Evolutionary conservation across 2,113 vertebrate species (phyloP), one percentile per base, ranked within the genome.

Genomic region (Antennarius striatus): DNA sequence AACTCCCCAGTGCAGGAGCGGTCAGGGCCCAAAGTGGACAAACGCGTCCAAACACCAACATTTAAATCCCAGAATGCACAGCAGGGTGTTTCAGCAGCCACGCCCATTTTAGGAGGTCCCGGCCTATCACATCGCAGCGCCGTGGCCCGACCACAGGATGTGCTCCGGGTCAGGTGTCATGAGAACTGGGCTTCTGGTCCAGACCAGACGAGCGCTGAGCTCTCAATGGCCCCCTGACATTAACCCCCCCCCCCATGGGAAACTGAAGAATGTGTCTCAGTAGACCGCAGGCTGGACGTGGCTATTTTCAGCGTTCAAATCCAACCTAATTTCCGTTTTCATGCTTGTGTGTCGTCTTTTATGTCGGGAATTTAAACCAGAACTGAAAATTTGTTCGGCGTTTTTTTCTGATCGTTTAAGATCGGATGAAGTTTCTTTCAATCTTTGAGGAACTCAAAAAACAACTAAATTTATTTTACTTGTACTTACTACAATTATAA

Each of bases 111-210:
- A 62, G 64, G 48, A 68, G 10, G 62, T 43, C 16, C 39, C 0
- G 50, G 29, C 36, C 40, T 8, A 40, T 47, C 39, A 49, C 17
- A 39, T 66, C 53, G 53, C 67, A 40, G 14, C 3, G 5, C 22
- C 43, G 49, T 13, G 48, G 69, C 66, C 47, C 52, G 73, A 62
- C 72, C 65, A 80, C 81, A 87, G 83, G 83, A 88, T 77, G 71
- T 79, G 42, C 53, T 56, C 55, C 48, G 60, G 82, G 82, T 85
- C 79, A 63, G 66, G 77, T 81, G 80, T 86, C 81, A 54, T 84
- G 84, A 82, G 82, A 83, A 84, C 78, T 61, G 59, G 46, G 56
- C 39, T 63, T 58, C 68, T 63, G 61, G 56, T 77, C 72, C 74
- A 80, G 79, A 72, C 73, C 65, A 81, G 82, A 85, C 82, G 70